Conservation (phyloP, 2,888 invertebrate genomes). For the Oithona nana region DNA sequence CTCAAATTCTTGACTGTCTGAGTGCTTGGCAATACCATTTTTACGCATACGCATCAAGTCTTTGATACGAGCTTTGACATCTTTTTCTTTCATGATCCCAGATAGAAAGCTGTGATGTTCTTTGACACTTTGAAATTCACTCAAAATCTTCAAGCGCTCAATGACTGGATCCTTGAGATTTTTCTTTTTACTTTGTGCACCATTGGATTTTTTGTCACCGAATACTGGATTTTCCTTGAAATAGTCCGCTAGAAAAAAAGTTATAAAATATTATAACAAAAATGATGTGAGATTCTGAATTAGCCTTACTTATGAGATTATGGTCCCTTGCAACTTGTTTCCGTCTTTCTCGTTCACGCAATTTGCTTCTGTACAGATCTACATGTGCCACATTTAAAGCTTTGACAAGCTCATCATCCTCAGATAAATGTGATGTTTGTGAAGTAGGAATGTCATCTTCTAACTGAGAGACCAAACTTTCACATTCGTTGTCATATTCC, state of each 20-base stretch:
- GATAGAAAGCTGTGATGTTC: slow-evolving; percentile 62
- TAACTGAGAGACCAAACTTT: slow-evolving; percentile 65
- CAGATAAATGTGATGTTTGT: slow-evolving; percentile 38
- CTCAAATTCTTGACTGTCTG: slow-evolving; percentile 10
- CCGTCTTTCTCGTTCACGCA: slow-evolving; percentile 64
- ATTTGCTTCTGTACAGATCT: slow-evolving; percentile 65
- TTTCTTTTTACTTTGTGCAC: not conserved
- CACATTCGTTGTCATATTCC: slow-evolving; percentile 80
- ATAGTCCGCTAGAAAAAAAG: not conserved
- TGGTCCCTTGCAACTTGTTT: slow-evolving; percentile 78
- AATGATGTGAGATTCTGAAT: too few species aligned
- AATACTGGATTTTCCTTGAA: slow-evolving; percentile 9
- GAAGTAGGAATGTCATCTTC: slow-evolving; percentile 22
- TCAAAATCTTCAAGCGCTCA: slow-evolving; percentile 62
- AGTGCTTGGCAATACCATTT: slow-evolving; percentile 9
- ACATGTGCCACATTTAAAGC: slow-evolving; percentile 75
- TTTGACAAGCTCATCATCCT: slow-evolving; percentile 72
- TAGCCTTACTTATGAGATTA: slow-evolving; percentile 70
- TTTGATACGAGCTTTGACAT: slow-evolving; percentile 56
- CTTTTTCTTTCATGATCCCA: slow-evolving; percentile 61
- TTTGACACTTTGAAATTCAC: slow-evolving; percentile 66
- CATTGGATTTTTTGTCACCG: not conserved
- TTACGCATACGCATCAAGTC: slow-evolving; percentile 34
- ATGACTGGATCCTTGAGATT: slow-evolving; percentile 36
- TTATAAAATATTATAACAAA: not conserved